A percentile compares a stretch with the other conserved stretches of the same genome.
Evolutionary conservation across 1,140 invertebrate species (phyloP).

Genomic region (Adelges cooleyi): DNA sequence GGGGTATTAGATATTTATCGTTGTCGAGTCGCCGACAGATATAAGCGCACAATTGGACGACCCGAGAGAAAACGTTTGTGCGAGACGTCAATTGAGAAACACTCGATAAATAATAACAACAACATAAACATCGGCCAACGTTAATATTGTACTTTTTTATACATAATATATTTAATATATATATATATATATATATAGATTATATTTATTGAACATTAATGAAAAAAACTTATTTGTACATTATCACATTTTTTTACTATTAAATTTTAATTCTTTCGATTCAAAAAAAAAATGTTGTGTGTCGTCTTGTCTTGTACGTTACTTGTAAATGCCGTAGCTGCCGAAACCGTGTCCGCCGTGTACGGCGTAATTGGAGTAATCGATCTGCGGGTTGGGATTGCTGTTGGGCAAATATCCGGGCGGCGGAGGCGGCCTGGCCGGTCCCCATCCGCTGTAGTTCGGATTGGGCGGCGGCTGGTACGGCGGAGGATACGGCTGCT

Average conservation of each 20-base stretch:
- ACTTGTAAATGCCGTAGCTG: not conserved
- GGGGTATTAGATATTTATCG: too few relatives aligned
- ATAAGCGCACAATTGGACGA: too few relatives aligned
- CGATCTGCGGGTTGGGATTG: not conserved
- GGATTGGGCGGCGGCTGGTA: not conserved
- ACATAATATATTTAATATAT: too few relatives aligned
- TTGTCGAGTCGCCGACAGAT: too few relatives aligned
- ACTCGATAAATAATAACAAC: not conserved
- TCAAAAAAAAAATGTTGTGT: not conserved
- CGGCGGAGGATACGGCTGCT: not conserved
- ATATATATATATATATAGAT: too few relatives aligned
- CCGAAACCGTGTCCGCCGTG: constrained; percentile 5
- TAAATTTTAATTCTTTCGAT: constrained; percentile 24
- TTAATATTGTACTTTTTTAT: constrained; percentile 9
- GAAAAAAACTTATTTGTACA: constrained; percentile 23
- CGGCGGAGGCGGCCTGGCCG: not conserved
- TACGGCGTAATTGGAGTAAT: not conserved
- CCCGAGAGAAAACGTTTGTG: too few relatives aligned
- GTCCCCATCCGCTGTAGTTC: not conserved
- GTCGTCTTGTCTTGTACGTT: not conserved
- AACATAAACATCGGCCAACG: constrained; percentile 1
- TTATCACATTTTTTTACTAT: constrained; percentile 26
- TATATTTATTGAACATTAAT: not conserved
- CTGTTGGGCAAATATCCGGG: not conserved
- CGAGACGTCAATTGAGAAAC: constrained; percentile 26